A percentile compares a stretch with the other conserved stretches of the same genome.
phyloP scores from a whole-genome alignment of 1,140 invertebrate species.

The Cryptotermes secundus region DNA sequence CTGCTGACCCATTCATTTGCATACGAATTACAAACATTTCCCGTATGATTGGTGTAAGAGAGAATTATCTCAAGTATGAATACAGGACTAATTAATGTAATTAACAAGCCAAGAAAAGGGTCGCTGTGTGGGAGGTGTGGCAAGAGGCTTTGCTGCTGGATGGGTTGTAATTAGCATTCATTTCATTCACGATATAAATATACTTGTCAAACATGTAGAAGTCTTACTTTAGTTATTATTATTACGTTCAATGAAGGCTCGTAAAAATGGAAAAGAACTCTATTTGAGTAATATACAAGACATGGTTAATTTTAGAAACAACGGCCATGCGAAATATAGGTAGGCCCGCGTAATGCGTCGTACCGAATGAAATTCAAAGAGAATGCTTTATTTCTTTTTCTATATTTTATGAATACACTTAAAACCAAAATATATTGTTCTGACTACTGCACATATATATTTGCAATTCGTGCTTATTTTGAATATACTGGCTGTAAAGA shows the following conservation, averaged over 20 bases:
- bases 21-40: too few species aligned
- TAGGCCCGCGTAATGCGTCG: too few species aligned
- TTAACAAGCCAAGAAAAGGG: background rate
- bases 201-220: background rate
- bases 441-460: too few species aligned
- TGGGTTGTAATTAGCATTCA: background rate
- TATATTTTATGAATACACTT: too few species aligned
- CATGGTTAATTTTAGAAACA: too few species aligned
- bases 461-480: too few species aligned
- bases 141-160: background rate
- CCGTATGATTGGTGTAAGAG: background rate
- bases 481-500: too few species aligned
- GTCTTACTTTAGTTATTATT: background rate
- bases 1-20: too few species aligned
- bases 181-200: background rate
- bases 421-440: too few species aligned
- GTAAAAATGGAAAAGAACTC: background rate
- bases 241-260: background rate
- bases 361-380: too few species aligned
- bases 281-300: background rate
- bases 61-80: slow-evolving; percentile 13
- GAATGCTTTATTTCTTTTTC: too few species aligned
- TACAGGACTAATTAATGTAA: background rate
- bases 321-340: too few species aligned
- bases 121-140: background rate